Evolutionary conservation across 92 coral and sea anemone species (phyloP).

Genomic region (Paramuricea clavata): DNA sequence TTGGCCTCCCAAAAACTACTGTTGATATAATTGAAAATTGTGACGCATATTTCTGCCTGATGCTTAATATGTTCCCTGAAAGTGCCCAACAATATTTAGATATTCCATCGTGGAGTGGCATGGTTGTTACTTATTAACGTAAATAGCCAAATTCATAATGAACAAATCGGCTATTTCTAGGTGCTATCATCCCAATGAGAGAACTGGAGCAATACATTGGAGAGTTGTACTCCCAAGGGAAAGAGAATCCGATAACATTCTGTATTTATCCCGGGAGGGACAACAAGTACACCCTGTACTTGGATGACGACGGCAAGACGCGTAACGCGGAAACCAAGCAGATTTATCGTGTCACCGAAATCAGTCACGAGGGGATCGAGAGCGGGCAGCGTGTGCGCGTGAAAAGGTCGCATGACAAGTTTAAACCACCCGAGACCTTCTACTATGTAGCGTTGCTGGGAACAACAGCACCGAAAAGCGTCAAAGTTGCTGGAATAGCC

Average conservation of each 20-base stretch:
- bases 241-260: constrained; percentile 73
- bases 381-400: constrained; percentile 68
- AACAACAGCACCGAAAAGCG: constrained; percentile 62
- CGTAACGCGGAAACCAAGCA: constrained; percentile 65
- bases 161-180: not conserved
- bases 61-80: too few species aligned
- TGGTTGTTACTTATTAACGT: too few species aligned
- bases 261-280: constrained; percentile 79
- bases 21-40: too few species aligned
- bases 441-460: constrained; percentile 73
- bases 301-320: constrained; percentile 79
- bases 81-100: too few species aligned
- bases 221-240: constrained; percentile 75
- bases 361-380: constrained; percentile 70
- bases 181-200: constrained; percentile 77
- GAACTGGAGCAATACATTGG: constrained; percentile 84
- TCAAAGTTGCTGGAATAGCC: constrained; percentile 48
- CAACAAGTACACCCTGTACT: constrained; percentile 63
- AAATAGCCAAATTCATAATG: too few species aligned
- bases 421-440: constrained; percentile 68
- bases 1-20: too few species aligned
- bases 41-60: too few species aligned
- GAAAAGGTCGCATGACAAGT: constrained; percentile 78
- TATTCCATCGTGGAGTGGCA: too few species aligned
- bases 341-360: constrained; percentile 69